phyloP scores from a whole-genome alignment of 2,113 vertebrate species.

The Motacilla tschutschensis region DNA sequence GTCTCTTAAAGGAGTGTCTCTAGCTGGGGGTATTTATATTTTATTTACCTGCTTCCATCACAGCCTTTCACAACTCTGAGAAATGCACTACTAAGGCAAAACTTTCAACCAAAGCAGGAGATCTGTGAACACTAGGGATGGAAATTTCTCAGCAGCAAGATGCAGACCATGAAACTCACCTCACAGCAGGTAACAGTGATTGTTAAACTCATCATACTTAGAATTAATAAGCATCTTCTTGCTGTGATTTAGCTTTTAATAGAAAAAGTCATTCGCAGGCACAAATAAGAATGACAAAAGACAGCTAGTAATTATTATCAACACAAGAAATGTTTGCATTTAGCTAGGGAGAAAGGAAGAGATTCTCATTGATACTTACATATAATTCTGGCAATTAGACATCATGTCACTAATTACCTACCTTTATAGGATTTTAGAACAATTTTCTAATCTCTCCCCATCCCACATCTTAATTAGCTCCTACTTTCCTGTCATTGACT shows the following conservation, averaged over 20 bases:
- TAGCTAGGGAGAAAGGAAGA: neutral
- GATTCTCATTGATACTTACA: neutral
- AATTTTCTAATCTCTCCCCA: slow-evolving; percentile 1
- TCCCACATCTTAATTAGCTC: neutral
- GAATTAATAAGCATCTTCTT: neutral
- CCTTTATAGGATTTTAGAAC: neutral
- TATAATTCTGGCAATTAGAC: neutral
- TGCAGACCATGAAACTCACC: neutral
- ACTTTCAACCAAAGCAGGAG: neutral
- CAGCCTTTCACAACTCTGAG: neutral
- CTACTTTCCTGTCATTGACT: neutral
- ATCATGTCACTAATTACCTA: neutral
- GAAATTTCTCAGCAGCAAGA: neutral
- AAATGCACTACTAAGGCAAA: neutral
- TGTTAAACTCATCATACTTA: neutral
- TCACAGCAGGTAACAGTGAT: neutral
- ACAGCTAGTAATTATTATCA: neutral
- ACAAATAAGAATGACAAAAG: neutral
- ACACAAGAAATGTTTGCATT: neutral
- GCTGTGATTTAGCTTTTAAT: neutral
- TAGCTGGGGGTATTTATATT: neutral
- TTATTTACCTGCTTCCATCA: neutral
- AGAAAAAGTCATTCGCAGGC: neutral
- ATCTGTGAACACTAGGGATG: rapidly evolving
- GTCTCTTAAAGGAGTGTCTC: neutral